Percentiles rank a stretch among this genome's conserved stretches.
Evolutionary conservation across 2,888 invertebrate species (phyloP).

Genomic region (Phortica magna): DNA sequence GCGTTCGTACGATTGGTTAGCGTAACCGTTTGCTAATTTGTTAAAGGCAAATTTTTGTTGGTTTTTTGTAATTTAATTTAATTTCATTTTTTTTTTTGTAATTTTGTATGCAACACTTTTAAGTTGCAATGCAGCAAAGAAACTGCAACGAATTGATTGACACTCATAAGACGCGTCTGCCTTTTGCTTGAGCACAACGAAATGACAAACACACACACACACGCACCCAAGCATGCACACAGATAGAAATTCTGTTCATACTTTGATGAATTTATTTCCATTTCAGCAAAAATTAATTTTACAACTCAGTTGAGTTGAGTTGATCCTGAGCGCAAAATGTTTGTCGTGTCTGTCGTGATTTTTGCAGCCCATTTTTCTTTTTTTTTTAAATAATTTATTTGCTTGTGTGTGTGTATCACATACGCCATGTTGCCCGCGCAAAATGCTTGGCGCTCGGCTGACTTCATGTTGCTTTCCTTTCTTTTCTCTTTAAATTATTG

Average conservation of each 20-base stretch:
- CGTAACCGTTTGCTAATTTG: conserved; percentile 3
- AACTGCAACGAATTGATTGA: conserved; percentile 40
- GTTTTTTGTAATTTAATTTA: not conserved
- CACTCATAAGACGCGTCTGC: conserved; percentile 22
- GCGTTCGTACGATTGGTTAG: not conserved
- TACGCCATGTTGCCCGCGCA: conserved; percentile 22
- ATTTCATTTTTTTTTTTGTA: not conserved
- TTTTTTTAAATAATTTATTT: conserved; percentile 24
- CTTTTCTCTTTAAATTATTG: not conserved
- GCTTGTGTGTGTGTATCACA: not conserved
- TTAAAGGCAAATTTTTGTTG: conserved; percentile 1
- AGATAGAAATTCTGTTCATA: conserved; percentile 10
- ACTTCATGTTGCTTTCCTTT: not conserved
- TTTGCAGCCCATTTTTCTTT: not conserved
- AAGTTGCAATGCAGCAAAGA: conserved; percentile 3
- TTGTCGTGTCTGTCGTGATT: conserved; percentile 10
- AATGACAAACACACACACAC: not conserved
- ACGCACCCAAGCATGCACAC: not conserved
- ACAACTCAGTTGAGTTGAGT: conserved; percentile 74
- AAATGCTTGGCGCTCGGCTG: not conserved
- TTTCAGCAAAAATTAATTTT: conserved; percentile 74
- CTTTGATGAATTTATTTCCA: conserved; percentile 52
- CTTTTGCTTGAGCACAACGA: not conserved
- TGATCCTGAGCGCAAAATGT: conserved; percentile 59
- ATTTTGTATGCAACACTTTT: conserved; percentile 5